Evolutionary conservation across 2,113 vertebrate genomes (phyloP).

Genomic region (Entosphenus tridentatus): DNA sequence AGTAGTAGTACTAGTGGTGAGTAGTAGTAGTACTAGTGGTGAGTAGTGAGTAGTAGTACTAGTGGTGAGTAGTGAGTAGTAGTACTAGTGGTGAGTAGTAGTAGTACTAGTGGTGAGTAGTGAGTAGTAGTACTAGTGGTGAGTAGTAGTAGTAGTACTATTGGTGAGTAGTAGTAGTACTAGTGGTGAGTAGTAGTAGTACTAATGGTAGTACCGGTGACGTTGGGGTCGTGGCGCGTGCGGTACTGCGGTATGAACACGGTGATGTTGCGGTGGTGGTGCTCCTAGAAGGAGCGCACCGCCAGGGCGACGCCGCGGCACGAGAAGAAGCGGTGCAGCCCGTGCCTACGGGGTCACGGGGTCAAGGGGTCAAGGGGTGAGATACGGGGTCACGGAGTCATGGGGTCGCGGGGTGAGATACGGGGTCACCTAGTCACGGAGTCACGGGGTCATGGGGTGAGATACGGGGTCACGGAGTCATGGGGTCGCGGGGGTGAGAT

Average conservation of each 20-base stretch:
- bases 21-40: too few species aligned
- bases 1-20: too few species aligned
- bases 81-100: too few species aligned
- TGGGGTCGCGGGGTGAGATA: background rate
- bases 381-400: background rate
- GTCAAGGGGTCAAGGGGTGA: background rate
- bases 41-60: too few species aligned
- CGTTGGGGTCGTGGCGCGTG: conserved; percentile 48
- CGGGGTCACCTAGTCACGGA: background rate
- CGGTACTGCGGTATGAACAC: conserved; percentile 95
- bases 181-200: too few species aligned
- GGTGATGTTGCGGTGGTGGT: conserved; percentile 75
- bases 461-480: background rate
- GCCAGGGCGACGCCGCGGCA: conserved; percentile 86
- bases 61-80: too few species aligned
- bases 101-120: too few species aligned
- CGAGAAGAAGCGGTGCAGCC: conserved; percentile 65
- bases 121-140: too few species aligned
- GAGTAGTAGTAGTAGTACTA: too few species aligned
- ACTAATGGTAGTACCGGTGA: conserved; percentile 26
- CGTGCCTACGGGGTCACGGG: conserved; percentile 31
- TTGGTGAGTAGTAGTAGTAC: too few species aligned
- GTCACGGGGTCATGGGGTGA: background rate
- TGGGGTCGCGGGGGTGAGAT: background rate
- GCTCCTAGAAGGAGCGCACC: conserved; percentile 76